phyloP scores from a whole-genome alignment of 1,140 invertebrate species.

The Araneus ventricosus region DNA sequence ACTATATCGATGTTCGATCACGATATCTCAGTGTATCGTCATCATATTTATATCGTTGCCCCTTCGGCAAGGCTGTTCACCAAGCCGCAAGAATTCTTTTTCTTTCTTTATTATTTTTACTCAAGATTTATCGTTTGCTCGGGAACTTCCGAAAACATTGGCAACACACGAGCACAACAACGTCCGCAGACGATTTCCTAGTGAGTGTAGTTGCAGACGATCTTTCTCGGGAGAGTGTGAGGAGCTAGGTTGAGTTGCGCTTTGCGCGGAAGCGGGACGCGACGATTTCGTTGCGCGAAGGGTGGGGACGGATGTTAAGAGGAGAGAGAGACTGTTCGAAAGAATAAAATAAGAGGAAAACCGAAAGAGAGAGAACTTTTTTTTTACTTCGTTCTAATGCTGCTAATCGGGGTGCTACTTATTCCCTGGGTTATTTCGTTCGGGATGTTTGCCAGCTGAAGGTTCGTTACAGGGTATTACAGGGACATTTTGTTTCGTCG shows the following conservation, averaged over 20 bases:
- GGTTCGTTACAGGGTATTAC: slow-evolving; percentile 12
- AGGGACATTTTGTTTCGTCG: slow-evolving; percentile 9
- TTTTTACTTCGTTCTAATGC: slow-evolving; percentile 1
- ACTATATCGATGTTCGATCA: slow-evolving; percentile 57
- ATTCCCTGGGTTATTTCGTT: slow-evolving; percentile 18
- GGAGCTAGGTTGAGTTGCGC: slow-evolving; percentile 64
- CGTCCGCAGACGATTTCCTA: slow-evolving; percentile 22
- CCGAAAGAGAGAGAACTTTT: slow-evolving; percentile 27
- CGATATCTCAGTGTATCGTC: slow-evolving; percentile 46
- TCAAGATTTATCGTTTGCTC: neutral
- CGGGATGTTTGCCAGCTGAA: slow-evolving; percentile 16
- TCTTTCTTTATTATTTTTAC: neutral
- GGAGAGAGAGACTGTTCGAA: slow-evolving; percentile 36
- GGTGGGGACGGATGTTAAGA: slow-evolving; percentile 70
- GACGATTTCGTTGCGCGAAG: slow-evolving; percentile 68
- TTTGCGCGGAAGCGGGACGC: slow-evolving; percentile 57
- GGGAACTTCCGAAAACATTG: neutral
- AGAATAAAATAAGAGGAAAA: slow-evolving; percentile 46
- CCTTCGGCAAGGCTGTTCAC: neutral
- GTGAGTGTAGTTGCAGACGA: slow-evolving; percentile 56
- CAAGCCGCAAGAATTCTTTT: neutral
- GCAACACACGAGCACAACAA: slow-evolving; percentile 46
- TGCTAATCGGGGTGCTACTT: slow-evolving; percentile 47
- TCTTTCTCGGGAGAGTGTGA: slow-evolving; percentile 61
- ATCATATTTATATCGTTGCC: slow-evolving; percentile 1